Evolutionary conservation across 1,140 invertebrate genomes (phyloP), one percentile per base, ranked within the genome.

Genomic region (Diachasmimorpha longicaudata): DNA sequence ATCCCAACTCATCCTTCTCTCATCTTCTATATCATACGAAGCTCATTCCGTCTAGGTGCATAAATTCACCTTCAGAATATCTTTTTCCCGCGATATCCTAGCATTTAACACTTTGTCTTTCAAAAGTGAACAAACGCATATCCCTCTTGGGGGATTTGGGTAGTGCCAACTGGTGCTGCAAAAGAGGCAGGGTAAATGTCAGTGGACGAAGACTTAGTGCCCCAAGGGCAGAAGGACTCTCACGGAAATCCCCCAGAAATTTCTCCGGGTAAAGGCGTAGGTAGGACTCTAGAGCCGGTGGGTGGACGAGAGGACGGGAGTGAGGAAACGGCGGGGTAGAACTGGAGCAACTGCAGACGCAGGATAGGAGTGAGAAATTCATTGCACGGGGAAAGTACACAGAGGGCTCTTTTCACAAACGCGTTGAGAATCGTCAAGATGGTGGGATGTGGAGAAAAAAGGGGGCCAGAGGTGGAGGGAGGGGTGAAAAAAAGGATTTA

Each of bases 81-180:
- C 48, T 52, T 52, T n/a, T 16, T 16, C 16, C 13, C 9, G n/a
- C 14, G n/a, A 52, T 25, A 63, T 25, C 19, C 58, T 5, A 23
- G 11, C 58, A 31, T 63, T 63, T 31, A 63, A 63, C 58, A 63
- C 58, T 63, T 63, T 63, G 58, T 63, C 58, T 63, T 63, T 63
- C 58, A 63, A 63, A 63, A 63, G 58, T 63, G 58, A 63, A 63
- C 58, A 63, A 63, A 63, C 58, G 58, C 58, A 63, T 63, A 63
- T 63, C 58, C 58, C 58, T 63, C 58, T 63, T 63, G 58, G 58
- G 58, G 58, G 58, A 63, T 63, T 63, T 63, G 58, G 58, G 58
- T 23, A 63, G 23, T 63, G 58, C 58, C 58, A 63, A 63, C 58
- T 63, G 58, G 23, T 25, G 58, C 58, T 63, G 58, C 58, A 63